Percentiles rank a stretch among this genome's conserved stretches.
Conservation (phyloP, 2,888 invertebrate genomes). For the Diogma glabrata region DNA sequence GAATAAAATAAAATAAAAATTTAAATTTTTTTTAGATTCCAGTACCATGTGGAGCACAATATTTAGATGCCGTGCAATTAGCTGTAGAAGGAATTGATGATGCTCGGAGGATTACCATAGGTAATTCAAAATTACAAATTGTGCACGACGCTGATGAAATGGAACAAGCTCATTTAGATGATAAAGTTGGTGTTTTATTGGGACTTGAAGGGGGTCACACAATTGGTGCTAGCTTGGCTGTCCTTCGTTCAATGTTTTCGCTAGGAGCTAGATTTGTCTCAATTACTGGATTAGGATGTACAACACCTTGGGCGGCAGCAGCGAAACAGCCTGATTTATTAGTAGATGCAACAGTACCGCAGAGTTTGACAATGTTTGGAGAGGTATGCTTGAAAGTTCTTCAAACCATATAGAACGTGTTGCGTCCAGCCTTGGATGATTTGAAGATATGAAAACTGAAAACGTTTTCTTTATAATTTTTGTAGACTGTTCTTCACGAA, state of each 20-base stretch:
- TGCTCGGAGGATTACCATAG: constrained; percentile 44
- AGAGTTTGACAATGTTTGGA: constrained; percentile 36
- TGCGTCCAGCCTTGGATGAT: background rate
- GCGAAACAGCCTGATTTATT: constrained; percentile 22
- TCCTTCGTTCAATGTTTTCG: constrained; percentile 51
- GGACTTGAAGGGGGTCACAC: constrained; percentile 56
- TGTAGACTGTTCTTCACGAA: constrained; percentile 48
- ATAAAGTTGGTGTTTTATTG: constrained; percentile 49
- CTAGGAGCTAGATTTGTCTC: constrained; percentile 55
- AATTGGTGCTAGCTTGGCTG: constrained; percentile 53
- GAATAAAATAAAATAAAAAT: background rate
- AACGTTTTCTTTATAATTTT: constrained; percentile 6
- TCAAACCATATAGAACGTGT: background rate
- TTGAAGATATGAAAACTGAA: background rate
- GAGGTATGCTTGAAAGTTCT: constrained; percentile 25
- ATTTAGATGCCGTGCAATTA: constrained; percentile 52
- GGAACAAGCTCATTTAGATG: constrained; percentile 45
- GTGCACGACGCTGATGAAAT: constrained; percentile 46
- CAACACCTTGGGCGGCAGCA: constrained; percentile 49
- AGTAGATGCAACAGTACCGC: constrained; percentile 32
- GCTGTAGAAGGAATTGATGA: constrained; percentile 56
- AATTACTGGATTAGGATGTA: constrained; percentile 50
- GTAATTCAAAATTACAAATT: constrained; percentile 40
- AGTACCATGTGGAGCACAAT: constrained; percentile 50
- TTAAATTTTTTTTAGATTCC: constrained; percentile 20